These are phyloP conservation scores for Spicauda simplicius DNA, from an alignment of 2,888 invertebrate genomes.

Conservation along the genomic window DNA sequence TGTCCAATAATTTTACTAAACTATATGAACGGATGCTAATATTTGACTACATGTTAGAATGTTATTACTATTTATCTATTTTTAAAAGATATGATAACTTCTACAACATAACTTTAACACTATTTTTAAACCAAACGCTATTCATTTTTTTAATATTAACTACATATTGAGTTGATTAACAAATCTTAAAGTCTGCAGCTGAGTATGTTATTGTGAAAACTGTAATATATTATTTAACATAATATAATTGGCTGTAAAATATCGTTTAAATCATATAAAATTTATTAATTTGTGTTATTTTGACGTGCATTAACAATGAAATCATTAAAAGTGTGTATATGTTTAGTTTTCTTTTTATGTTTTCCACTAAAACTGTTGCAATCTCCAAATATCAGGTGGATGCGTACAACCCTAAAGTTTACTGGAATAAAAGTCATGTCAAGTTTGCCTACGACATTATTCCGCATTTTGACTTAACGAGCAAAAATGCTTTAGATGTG, in stretches of 20 bases:
- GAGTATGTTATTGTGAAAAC: background rate
- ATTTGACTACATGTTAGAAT: background rate
- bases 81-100: background rate
- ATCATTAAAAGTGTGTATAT: background rate
- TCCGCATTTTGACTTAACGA: constrained; percentile 37
- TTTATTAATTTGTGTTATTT: no score
- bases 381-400: background rate
- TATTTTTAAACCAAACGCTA: background rate
- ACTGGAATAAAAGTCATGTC: constrained; percentile 44
- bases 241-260: no score
- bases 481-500: background rate
- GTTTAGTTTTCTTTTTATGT: background rate
- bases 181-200: background rate
- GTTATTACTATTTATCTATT: background rate
- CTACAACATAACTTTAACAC: background rate
- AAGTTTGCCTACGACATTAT: constrained; percentile 55
- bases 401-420: constrained; percentile 5
- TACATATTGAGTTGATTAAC: background rate
- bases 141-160: background rate
- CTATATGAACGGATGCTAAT: background rate
- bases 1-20: background rate
- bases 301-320: background rate
- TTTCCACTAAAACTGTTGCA: background rate
- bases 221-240: no score
- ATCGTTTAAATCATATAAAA: no score